A percentile compares a stretch with the other conserved stretches of the same genome.
Evolutionary conservation across 2,797 vertebrate species (phyloP).

Genomic region (Hafferia zeledoni): DNA sequence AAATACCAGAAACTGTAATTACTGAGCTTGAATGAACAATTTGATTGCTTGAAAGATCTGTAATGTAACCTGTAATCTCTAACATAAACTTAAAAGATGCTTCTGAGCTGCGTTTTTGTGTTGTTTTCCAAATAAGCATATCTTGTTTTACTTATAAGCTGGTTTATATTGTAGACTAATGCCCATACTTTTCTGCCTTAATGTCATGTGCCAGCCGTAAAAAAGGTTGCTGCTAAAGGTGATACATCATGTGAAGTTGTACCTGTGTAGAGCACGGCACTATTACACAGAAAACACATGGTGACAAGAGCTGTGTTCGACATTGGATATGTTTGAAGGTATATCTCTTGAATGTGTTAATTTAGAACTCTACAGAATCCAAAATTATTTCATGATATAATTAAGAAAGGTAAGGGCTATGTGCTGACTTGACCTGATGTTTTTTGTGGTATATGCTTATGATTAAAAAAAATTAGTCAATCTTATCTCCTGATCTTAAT

Average conservation of each 20-base stretch:
- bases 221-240: not conserved
- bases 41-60: not conserved
- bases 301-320: not conserved
- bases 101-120: not conserved
- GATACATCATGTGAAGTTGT: not conserved
- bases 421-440: not conserved
- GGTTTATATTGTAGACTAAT: not conserved
- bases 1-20: not conserved
- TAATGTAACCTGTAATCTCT: not conserved
- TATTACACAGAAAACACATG: not conserved
- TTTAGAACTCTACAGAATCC: not conserved
- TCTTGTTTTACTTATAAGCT: not conserved
- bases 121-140: not conserved
- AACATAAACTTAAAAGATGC: not conserved
- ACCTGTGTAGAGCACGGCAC: not conserved
- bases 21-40: not conserved
- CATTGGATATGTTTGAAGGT: not conserved
- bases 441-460: not conserved
- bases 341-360: not conserved
- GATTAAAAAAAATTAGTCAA: not conserved
- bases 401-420: not conserved
- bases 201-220: not conserved
- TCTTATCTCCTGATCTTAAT: not conserved
- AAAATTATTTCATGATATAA: not conserved
- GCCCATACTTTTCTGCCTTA: not conserved